Base-by-base conservation (phyloP, 1,140 invertebrate species). In the Cepaea nemoralis region DNA sequence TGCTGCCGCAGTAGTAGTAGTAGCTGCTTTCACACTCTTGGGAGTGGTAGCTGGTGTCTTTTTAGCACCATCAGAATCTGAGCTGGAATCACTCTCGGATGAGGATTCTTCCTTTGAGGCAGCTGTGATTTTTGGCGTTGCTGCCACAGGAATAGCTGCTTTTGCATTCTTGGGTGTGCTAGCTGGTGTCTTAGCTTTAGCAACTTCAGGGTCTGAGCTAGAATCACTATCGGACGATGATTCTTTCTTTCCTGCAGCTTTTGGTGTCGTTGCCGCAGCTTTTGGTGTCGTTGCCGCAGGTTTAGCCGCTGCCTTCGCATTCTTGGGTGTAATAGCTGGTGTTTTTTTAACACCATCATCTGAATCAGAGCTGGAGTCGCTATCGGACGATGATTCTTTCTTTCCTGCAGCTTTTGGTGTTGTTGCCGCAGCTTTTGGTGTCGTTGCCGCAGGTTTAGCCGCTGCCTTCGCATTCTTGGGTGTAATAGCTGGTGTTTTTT, bases 321-420 rank as follows among this genome's bases (percentile, higher is more conserved):
- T n/a, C n/a, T n/a, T n/a, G n/a, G n/a, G n/a, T n/a, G n/a, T n/a
- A n/a, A n/a, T n/a, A n/a, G 50, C 50, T 55, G 77, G 22, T 37
- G 78, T 22, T 63, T 42, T 19, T 79, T 84, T 80, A 50, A 42
- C 39, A 80, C 6, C 50, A 55, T 80, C 45, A 48, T 75, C 80
- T 3, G 71, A 77, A 63, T 83, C 83, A 37, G 83, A 84, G 31
- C 77, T 82, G 6, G 81, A 83, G 31, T 84, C 75, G 63, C 75
- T 82, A 59, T 67, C 79, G 42, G 83, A 84, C 22, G 77, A 80
- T 14, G 31, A 24, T 2, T 66, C 31, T 69, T 80, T 75, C n/a
- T 74, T 74, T 48, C 24, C 40, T 33, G 55, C 73, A 22, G 33
- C 37, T 31, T 40, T 27, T 27, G 24, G 59, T 70, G 35, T 35